Conservation (phyloP, 1,140 invertebrate species). For the Daktulosphaira vitifoliae region DNA sequence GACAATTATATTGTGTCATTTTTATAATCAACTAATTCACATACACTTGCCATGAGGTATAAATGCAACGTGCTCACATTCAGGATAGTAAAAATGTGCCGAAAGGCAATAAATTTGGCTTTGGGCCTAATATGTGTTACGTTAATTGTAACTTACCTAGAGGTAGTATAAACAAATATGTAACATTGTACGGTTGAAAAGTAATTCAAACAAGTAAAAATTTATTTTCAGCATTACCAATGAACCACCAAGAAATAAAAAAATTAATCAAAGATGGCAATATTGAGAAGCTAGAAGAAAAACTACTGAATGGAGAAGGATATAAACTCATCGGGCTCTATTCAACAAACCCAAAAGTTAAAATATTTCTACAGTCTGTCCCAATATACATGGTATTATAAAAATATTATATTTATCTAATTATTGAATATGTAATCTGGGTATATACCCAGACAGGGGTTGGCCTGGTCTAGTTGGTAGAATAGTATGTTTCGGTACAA, state of each 20-base stretch:
- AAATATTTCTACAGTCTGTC: slow-evolving; percentile 57
- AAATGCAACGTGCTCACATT: slow-evolving; percentile 5
- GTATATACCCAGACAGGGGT: too few relatives aligned
- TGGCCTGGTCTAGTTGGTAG: too few relatives aligned
- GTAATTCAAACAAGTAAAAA: too few relatives aligned
- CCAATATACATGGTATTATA: slow-evolving; percentile 61
- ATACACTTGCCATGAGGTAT: neutral
- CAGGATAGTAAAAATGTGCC: neutral
- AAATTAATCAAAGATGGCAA: slow-evolving; percentile 53
- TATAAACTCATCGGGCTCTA: slow-evolving; percentile 58
- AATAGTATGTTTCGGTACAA: too few relatives aligned
- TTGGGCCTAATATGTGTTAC: slow-evolving; percentile 26
- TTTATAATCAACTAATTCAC: too few relatives aligned
- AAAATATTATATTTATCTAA: slow-evolving; percentile 31
- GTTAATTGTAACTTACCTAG: slow-evolving; percentile 21
- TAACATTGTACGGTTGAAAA: too few relatives aligned
- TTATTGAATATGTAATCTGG: neutral
- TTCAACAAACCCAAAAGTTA: slow-evolving; percentile 54
- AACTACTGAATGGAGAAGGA: slow-evolving; percentile 69
- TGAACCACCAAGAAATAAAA: slow-evolving; percentile 19
- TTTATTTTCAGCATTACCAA: slow-evolving; percentile 27
- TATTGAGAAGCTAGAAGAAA: slow-evolving; percentile 63
- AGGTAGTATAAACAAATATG: slow-evolving; percentile 1
- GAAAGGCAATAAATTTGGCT: slow-evolving; percentile 14
- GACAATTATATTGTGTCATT: too few relatives aligned